Conservation (phyloP, 2,797 vertebrate genomes). For the Uromys caudimaculatus region DNA sequence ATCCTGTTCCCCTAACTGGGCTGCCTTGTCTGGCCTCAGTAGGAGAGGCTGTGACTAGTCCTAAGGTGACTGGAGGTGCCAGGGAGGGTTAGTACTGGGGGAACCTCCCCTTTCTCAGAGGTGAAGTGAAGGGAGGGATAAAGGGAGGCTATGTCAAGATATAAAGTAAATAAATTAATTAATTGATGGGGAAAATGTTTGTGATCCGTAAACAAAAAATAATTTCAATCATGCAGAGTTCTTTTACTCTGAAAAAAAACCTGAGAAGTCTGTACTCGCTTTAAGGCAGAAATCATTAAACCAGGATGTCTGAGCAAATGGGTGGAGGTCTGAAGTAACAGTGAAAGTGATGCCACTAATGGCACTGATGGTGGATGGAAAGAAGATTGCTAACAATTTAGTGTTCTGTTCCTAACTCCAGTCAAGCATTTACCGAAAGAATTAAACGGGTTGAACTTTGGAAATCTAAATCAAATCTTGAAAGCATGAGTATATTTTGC, state of each 20-base stretch:
- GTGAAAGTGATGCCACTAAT: conserved; percentile 19
- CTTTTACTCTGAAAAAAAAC: conserved; percentile 5
- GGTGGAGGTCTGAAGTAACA: not conserved
- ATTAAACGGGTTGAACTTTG: conserved; percentile 57
- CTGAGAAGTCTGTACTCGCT: not conserved
- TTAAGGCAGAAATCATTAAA: conserved; percentile 22
- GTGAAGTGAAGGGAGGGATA: not conserved
- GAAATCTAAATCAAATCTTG: conserved; percentile 53
- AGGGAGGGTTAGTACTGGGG: not conserved
- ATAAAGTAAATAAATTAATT: not conserved
- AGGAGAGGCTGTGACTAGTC: not conserved
- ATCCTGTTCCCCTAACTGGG: not conserved
- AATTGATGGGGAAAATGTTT: not conserved
- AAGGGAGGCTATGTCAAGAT: not conserved
- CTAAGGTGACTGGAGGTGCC: not conserved
- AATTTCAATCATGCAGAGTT: not conserved
- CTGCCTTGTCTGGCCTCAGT: not conserved
- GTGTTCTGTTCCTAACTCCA: conserved; percentile 43
- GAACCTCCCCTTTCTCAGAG: not conserved
- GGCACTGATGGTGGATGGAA: not conserved
- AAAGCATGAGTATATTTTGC: conserved; percentile 39
- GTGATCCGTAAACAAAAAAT: not conserved
- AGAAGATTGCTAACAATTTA: conserved; percentile 42
- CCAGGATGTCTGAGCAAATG: not conserved
- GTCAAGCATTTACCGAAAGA: conserved; percentile 55